Conservation (phyloP, 2,797 vertebrate species). For the Coracias cyanogaster region DNA sequence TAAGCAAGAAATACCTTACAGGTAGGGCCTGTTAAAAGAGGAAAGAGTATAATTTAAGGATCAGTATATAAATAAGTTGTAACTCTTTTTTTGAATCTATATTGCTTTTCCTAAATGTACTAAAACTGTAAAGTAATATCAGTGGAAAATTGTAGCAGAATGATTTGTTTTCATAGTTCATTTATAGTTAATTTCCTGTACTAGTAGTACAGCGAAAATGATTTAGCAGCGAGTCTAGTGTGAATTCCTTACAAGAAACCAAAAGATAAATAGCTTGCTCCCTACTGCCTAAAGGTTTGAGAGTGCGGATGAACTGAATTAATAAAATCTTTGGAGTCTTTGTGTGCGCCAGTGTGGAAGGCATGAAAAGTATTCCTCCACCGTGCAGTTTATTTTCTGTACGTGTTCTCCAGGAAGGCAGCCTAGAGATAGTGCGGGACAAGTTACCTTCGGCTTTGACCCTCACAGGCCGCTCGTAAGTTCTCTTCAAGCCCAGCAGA, state of each 20-base stretch:
- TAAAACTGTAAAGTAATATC: conserved; percentile 73
- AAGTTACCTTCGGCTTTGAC: background rate
- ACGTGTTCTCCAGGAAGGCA: background rate
- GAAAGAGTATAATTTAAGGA: conserved; percentile 43
- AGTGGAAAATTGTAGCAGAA: conserved; percentile 72
- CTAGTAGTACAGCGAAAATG: conserved; percentile 73
- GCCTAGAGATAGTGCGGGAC: background rate
- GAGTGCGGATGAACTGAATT: conserved; percentile 34
- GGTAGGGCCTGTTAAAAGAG: conserved; percentile 34
- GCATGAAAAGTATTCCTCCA: conserved; percentile 42
- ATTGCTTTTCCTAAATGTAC: conserved; percentile 67
- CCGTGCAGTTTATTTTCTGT: conserved; percentile 31
- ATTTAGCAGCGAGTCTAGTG: conserved; percentile 70
- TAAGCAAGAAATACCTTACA: conserved; percentile 31
- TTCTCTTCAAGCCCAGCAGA: background rate
- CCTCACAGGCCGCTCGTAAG: background rate
- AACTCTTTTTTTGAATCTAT: conserved; percentile 52
- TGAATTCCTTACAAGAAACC: conserved; percentile 74
- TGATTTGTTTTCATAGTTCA: conserved; percentile 78
- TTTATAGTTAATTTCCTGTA: conserved; percentile 80
- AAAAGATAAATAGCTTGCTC: conserved; percentile 72
- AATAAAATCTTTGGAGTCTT: conserved; percentile 65
- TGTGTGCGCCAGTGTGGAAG: conserved; percentile 28
- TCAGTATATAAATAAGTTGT: conserved; percentile 55
- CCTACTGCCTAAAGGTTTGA: conserved; percentile 65